Conservation (phyloP, 2,113 vertebrate genomes). For the Menidia beryllina region DNA sequence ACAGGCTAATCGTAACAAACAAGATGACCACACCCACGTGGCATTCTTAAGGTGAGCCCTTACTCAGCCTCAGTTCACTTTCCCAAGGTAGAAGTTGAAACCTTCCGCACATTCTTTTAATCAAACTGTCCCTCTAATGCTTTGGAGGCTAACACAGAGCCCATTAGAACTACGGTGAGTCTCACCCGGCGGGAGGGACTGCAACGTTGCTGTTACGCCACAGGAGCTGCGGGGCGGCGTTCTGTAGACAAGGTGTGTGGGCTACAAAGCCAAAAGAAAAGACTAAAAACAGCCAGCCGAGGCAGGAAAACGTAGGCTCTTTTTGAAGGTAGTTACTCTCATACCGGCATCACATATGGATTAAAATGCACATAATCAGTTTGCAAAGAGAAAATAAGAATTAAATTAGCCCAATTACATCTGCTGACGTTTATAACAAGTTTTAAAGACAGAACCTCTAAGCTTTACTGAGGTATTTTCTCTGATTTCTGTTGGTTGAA, state of each 20-base stretch:
- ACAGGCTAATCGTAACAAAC: slow-evolving; percentile 35
- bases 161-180: slow-evolving; percentile 56
- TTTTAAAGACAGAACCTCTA: slow-evolving; percentile 36
- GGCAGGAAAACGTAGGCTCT: slow-evolving; percentile 8
- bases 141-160: slow-evolving; percentile 54
- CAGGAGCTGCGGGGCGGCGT: slow-evolving; percentile 50
- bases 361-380: slow-evolving; percentile 50
- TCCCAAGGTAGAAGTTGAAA: slow-evolving; percentile 48
- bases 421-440: slow-evolving; percentile 43
- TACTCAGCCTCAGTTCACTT: slow-evolving; percentile 25
- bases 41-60: background rate
- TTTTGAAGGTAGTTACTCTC: background rate
- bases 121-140: slow-evolving; percentile 61
- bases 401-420: slow-evolving; percentile 65
- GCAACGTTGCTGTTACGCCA: slow-evolving; percentile 49
- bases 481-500: slow-evolving; percentile 1
- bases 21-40: slow-evolving; percentile 37
- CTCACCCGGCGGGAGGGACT: slow-evolving; percentile 63
- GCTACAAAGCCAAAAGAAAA: slow-evolving; percentile 60
- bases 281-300: slow-evolving; percentile 36
- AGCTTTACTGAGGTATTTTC: slow-evolving; percentile 29
- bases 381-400: slow-evolving; percentile 32
- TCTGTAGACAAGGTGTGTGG: slow-evolving; percentile 70
- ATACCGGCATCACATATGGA: slow-evolving; percentile 33
- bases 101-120: slow-evolving; percentile 51